Percentiles rank a stretch among this genome's conserved stretches.
Conservation (phyloP, 2,113 vertebrate genomes). For the Coturnix japonica region DNA sequence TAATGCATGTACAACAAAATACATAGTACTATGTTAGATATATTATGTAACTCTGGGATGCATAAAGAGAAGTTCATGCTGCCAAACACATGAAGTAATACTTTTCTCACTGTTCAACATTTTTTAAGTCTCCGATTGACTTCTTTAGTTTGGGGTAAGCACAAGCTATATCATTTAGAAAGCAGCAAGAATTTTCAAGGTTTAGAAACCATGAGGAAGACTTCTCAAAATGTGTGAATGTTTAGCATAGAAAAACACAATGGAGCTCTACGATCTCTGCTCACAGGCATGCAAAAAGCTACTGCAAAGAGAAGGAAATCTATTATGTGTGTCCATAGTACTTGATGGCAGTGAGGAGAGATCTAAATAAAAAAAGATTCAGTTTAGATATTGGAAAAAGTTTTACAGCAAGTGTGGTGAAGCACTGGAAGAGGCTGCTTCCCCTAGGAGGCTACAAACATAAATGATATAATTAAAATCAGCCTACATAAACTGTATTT, state of each 20-base stretch:
- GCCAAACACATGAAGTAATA: not conserved
- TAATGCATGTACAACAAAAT: not conserved
- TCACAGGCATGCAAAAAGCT: not conserved
- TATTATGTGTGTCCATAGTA: not conserved
- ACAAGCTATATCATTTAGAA: not conserved
- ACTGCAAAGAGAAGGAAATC: not conserved
- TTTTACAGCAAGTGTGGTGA: not conserved
- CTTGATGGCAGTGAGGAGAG: not conserved
- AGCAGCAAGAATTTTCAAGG: not conserved
- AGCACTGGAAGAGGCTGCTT: not conserved
- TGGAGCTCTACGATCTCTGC: not conserved
- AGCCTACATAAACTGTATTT: not conserved
- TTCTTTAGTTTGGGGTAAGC: not conserved
- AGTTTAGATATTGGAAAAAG: not conserved
- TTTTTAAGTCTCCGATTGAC: not conserved
- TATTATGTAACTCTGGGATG: not conserved
- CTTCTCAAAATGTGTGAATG: not conserved
- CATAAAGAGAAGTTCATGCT: not conserved
- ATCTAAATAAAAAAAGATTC: not conserved
- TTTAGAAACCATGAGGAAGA: not conserved
- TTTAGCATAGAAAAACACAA: not conserved
- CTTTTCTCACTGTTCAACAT: not conserved
- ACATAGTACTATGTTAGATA: not conserved
- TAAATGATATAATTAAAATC: not conserved
- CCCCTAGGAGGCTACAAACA: not conserved